Evolutionary conservation across 1,140 invertebrate species (phyloP).

Genomic region (Drosophila ogumai): DNA sequence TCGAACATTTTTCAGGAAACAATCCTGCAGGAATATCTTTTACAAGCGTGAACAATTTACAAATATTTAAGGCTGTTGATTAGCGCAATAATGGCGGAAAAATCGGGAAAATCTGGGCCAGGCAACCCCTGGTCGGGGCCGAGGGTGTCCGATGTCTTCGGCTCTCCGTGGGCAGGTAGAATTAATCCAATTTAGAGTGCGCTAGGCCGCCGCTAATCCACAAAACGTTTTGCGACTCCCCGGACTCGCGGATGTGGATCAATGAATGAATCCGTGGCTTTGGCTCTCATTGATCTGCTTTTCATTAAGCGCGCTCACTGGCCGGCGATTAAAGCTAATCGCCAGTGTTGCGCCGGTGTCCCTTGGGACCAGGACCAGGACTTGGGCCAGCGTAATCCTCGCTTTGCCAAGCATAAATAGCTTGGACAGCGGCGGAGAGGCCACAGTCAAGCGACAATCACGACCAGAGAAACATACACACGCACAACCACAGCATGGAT

Average conservation of each 20-base stretch:
- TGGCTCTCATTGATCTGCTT: conserved; percentile 72
- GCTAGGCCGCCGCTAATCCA: conserved; percentile 50
- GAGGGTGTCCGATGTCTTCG: no score
- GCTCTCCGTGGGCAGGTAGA: conserved; percentile 44
- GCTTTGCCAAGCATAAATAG: conserved; percentile 27
- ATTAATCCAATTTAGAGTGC: conserved; percentile 60
- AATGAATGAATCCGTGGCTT: conserved; percentile 76
- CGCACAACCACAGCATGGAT: conserved; percentile 32
- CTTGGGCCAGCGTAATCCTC: conserved; percentile 31
- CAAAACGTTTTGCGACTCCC: conserved; percentile 22
- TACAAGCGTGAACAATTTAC: conserved; percentile 25
- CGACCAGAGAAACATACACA: conserved; percentile 16
- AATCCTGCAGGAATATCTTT: neutral
- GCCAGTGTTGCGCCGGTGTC: conserved; percentile 24
- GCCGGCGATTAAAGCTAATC: conserved; percentile 4
- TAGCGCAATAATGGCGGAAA: conserved; percentile 5
- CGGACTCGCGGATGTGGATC: conserved; percentile 39
- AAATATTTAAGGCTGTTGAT: conserved; percentile 31
- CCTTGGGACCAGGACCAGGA: conserved; percentile 19
- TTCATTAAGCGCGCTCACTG: conserved; percentile 13
- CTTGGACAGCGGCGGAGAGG: rapidly evolving
- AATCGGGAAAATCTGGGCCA: conserved; percentile 23
- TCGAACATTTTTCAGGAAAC: neutral
- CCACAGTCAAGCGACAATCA: conserved; percentile 32
- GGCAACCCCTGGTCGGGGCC: neutral